Conservation (phyloP, 1,140 invertebrate species). For the Camponotus floridanus region DNA sequence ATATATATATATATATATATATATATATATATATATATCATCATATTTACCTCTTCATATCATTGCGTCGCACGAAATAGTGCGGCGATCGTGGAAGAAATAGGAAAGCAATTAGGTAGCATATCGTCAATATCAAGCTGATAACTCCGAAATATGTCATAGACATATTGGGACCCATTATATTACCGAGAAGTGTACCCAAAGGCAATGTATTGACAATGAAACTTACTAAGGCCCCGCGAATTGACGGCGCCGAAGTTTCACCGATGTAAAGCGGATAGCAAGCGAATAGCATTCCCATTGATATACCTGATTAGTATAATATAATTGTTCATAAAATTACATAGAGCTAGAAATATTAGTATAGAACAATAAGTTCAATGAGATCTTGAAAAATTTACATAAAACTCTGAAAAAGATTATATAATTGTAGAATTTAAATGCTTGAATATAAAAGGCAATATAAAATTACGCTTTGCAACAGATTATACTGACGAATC, state of each 20-base stretch:
- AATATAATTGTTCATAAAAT: not conserved
- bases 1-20: too few species aligned
- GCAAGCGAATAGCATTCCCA: constrained; percentile 88
- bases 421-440: not conserved
- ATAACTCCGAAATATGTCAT: constrained; percentile 87
- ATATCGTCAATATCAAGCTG: constrained; percentile 86
- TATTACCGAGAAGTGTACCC: constrained; percentile 90
- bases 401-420: not conserved
- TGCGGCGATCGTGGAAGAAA: constrained; percentile 92
- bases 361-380: too few species aligned
- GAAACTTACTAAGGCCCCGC: constrained; percentile 89
- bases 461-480: not conserved
- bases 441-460: not conserved
- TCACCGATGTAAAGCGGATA: constrained; percentile 90
- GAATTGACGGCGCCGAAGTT: constrained; percentile 88
- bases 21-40: too few species aligned
- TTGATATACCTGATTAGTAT: constrained; percentile 46
- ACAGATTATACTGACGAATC: not conserved
- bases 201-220: constrained; percentile 83
- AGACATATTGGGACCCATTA: constrained; percentile 88
- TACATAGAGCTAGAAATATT: not conserved
- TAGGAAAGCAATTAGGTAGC: constrained; percentile 88
- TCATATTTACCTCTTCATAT: constrained; percentile 85
- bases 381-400: not conserved
- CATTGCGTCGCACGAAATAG: constrained; percentile 87